These are phyloP conservation scores for Aphaenogaster rudis DNA, from an alignment of 1,140 invertebrate species.

Conservation along the genomic window DNA sequence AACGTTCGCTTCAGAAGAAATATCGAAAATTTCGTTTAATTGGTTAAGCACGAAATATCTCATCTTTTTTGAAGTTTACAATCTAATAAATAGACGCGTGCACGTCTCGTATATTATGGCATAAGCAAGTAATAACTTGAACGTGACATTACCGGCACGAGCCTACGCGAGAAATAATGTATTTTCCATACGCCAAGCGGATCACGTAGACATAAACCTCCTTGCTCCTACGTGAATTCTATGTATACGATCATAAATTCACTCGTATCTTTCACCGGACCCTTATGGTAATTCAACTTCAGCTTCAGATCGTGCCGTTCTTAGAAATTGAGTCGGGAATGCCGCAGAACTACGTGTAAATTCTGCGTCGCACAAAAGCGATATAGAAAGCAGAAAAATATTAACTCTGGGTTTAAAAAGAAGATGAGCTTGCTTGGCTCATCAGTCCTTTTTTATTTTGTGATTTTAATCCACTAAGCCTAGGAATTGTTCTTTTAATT, in stretches of 20 bases:
- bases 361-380: neutral
- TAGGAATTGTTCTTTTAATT: no score
- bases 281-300: conserved; percentile 7
- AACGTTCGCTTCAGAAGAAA: neutral
- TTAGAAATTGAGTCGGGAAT: neutral
- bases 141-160: neutral
- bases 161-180: conserved; percentile 5
- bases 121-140: conserved; percentile 19
- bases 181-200: neutral
- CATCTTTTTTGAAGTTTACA: conserved; percentile 19
- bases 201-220: conserved; percentile 19
- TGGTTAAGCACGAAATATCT: neutral
- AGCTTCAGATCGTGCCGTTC: neutral
- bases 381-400: neutral
- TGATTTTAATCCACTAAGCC: no score
- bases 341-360: neutral
- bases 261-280: neutral
- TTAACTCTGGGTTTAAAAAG: neutral
- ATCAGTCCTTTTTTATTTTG: no score
- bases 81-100: conserved; percentile 15
- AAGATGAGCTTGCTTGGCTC: no score
- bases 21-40: neutral
- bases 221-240: neutral
- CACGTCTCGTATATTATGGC: neutral
- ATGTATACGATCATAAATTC: conserved; percentile 2